Base-by-base conservation (phyloP, 2,888 invertebrate species). In the Nemoura dubitans region DNA sequence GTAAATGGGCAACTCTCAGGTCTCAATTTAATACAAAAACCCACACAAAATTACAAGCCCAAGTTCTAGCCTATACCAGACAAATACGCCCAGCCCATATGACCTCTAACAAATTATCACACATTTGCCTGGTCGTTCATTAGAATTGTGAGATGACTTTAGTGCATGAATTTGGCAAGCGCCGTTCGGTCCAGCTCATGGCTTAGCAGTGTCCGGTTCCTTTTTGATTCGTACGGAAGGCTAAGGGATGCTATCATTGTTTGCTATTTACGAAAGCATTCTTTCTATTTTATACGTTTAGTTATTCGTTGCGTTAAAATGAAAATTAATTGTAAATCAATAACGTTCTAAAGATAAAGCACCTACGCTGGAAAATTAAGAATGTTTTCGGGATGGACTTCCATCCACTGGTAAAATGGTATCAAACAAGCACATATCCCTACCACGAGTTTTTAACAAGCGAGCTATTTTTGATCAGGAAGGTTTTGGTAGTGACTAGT, bases 1-100 rank as follows among this genome's bases (percentile, higher is more conserved):
- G 29, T 87, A 87, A 85, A 86, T 85, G 87, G 87, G 43, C 85
- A 87, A 83, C 77, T 87, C 85, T 59, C 59, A 59, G 59, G 59
- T 59, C 59, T 87, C 85, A 83, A 83, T 83, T 83, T 83, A 83
- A 59, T 36, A 86, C 43, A 76, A 85, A 86, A 82, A 87, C 87
- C 86, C 86, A 87, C 87, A 87, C 86, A 83, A 42, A 83, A 42
- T 30, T 42, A 78, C 28, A 78, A 78, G 6, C 78, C 78, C 10
- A 78, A 78, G 78, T 78, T 78, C 78, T 29, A 82, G 30, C 82
- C 26, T 25, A 42, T 5, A n/a, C 83, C 42, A 83, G 83, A 30
- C 43, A 42, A 83, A 83, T 42, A 30, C 36, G 26, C 83, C 83
- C 83, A 83, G 16, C 83, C 83, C 26, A 42, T 83, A 25, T 83